These are phyloP conservation scores for Callyntrura guangdongensis DNA, from an alignment of 2,888 invertebrate genomes.

Conservation along the genomic window DNA sequence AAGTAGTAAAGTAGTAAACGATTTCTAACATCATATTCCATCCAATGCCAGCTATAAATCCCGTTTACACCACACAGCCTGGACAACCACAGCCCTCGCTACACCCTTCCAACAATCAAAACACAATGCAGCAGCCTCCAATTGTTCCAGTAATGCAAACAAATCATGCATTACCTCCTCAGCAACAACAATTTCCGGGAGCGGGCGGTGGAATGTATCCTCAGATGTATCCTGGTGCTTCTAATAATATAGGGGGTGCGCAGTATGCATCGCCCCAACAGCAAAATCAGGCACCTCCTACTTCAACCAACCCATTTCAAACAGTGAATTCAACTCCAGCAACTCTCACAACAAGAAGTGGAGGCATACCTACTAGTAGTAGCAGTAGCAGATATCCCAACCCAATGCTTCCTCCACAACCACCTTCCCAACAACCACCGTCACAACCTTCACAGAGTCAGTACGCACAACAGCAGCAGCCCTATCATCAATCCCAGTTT, in stretches of 20 bases:
- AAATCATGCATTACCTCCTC: conserved; percentile 2
- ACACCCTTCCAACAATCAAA: conserved; percentile 26
- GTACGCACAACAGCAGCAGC: conserved; percentile 65
- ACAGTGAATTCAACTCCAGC: conserved; percentile 30
- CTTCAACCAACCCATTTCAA: conserved; percentile 49
- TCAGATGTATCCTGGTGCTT: conserved; percentile 29
- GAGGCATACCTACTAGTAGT: conserved; percentile 65
- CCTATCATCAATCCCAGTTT: conserved; percentile 38
- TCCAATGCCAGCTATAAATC: conserved; percentile 69
- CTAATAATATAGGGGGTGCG: conserved; percentile 3
- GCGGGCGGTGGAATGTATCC: neutral
- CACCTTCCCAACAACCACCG: conserved; percentile 79
- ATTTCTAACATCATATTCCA: neutral
- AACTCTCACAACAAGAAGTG: neutral
- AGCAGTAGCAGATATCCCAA: conserved; percentile 70
- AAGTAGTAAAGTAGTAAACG: neutral
- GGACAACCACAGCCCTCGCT: conserved; percentile 30
- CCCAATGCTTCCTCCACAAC: conserved; percentile 66
- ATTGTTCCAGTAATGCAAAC: conserved; percentile 34
- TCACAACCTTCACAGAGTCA: conserved; percentile 67
- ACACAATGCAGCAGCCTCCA: conserved; percentile 25
- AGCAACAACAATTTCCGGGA: conserved; percentile 44
- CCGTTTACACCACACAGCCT: conserved; percentile 56
- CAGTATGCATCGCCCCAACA: conserved; percentile 33
- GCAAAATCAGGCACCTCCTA: conserved; percentile 32